These are phyloP conservation scores for Megalonaias nervosa DNA, from an alignment of 1,140 invertebrate genomes.

Conservation along the genomic window DNA sequence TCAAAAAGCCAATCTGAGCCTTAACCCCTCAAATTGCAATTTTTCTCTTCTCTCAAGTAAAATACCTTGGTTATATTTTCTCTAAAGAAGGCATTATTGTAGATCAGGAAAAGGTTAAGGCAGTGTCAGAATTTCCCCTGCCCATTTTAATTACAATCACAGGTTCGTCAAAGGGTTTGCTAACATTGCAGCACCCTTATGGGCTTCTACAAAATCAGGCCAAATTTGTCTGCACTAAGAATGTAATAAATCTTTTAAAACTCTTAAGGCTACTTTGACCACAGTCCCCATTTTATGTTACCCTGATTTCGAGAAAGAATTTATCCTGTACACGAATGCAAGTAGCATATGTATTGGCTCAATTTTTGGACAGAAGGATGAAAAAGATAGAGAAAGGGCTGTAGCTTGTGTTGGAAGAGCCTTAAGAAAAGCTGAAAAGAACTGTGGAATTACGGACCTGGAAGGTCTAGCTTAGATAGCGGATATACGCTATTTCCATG, in stretches of 20 bases:
- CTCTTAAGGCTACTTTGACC: not conserved
- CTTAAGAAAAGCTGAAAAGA: constrained; percentile 21
- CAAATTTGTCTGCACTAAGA: not conserved
- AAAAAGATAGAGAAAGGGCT: constrained; percentile 19
- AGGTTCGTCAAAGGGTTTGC: constrained; percentile 26
- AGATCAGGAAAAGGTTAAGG: constrained; percentile 12
- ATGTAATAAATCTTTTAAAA: constrained; percentile 1
- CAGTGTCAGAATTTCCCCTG: constrained; percentile 11
- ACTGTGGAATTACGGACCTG: constrained; percentile 15
- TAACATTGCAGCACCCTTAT: constrained; percentile 26
- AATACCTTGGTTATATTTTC: constrained; percentile 44
- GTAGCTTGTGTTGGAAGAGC: constrained; percentile 26
- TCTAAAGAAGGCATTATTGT: constrained; percentile 26
- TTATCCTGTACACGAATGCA: constrained; percentile 22
- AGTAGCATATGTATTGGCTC: constrained; percentile 13
- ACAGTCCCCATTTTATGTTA: constrained; percentile 8
- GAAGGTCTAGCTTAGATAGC: constrained; percentile 30
- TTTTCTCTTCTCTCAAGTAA: constrained; percentile 35
- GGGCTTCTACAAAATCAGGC: constrained; percentile 8
- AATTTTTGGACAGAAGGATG: constrained; percentile 35
- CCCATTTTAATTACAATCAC: constrained; percentile 16
- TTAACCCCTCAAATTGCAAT: constrained; percentile 44
- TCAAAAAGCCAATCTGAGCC: constrained; percentile 31
- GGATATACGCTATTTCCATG: constrained; percentile 23
- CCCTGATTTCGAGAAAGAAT: constrained; percentile 15